A percentile compares a stretch with the other conserved stretches of the same genome.
These are phyloP conservation scores for Jacana jacana DNA, from an alignment of 2,113 vertebrate species.

Conservation along the genomic window DNA sequence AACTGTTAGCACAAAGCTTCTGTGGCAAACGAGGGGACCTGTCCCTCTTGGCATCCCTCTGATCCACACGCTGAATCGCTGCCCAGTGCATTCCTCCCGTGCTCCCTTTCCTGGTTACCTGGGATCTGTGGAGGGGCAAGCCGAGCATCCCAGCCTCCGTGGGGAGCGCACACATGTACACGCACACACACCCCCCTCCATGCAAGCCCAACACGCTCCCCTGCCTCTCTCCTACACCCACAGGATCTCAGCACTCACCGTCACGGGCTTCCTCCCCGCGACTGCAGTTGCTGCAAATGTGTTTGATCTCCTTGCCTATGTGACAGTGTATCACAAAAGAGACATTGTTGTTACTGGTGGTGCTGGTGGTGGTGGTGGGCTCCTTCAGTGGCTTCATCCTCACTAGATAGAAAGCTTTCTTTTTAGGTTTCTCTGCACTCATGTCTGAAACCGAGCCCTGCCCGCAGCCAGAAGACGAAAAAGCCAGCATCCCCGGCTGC, in stretches of 20 bases:
- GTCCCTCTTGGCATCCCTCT: conserved; percentile 34
- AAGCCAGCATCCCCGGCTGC: conserved; percentile 73
- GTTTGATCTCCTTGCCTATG: conserved; percentile 98
- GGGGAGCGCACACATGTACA: not conserved
- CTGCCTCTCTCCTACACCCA: conserved; percentile 36
- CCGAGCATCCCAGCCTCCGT: conserved; percentile 7
- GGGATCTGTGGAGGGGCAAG: not conserved
- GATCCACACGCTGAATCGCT: not conserved
- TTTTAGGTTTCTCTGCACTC: conserved; percentile 82
- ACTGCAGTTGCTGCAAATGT: conserved; percentile 99
- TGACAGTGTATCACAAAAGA: conserved; percentile 96
- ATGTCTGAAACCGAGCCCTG: conserved; percentile 72
- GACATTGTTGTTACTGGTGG: conserved; percentile 81
- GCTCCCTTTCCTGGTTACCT: conserved; percentile 1
- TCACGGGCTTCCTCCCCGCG: conserved; percentile 90
- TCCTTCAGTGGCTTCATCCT: conserved; percentile 92
- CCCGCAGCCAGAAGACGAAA: conserved; percentile 76
- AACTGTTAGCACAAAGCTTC: conserved; percentile 11
- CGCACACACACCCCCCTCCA: not conserved
- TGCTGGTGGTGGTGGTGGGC: conserved; percentile 62
- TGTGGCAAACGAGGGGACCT: conserved; percentile 8
- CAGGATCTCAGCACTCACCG: conserved; percentile 83
- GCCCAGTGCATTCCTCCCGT: not conserved
- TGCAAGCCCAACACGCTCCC: not conserved
- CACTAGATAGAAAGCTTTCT: conserved; percentile 90